phyloP scores from a whole-genome alignment of 2,888 invertebrate genomes.

The Rapana venosa region DNA sequence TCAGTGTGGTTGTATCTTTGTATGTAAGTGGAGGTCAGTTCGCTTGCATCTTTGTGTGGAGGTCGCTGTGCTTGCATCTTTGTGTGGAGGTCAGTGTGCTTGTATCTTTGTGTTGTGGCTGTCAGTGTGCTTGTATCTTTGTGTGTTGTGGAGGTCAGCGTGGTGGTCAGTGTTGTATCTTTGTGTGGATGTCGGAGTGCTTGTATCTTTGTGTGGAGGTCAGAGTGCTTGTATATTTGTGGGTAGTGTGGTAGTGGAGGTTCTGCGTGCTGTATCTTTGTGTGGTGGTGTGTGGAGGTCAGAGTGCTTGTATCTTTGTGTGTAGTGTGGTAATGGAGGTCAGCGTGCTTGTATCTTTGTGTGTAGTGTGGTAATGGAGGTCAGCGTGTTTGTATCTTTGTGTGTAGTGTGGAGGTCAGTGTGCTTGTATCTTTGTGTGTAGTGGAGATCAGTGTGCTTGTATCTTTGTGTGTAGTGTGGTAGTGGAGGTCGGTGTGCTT shows the following conservation, averaged over 20 bases:
- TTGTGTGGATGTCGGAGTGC: neutral
- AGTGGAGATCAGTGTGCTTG: neutral
- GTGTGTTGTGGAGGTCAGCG: neutral
- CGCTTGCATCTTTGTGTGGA: neutral
- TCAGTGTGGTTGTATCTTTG: no score
- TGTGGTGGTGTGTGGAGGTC: neutral
- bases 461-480: neutral
- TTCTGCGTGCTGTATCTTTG: neutral
- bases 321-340: neutral
- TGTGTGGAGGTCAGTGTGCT: neutral
- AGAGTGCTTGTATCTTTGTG: neutral
- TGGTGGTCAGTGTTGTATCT: neutral
- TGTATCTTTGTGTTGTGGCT: no score
- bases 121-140: neutral
- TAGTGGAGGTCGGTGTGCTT: neutral
- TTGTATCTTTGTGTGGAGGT: neutral
- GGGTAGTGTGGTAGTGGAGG: neutral
- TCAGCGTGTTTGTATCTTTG: no score
- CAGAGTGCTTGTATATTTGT: neutral
- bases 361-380: neutral
- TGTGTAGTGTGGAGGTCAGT: no score
- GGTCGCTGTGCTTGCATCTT: neutral
- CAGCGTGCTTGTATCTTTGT: neutral
- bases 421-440: no score
- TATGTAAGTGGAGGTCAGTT: no score